phyloP scores from a whole-genome alignment of 2,888 invertebrate species.

The Thymelicus lineola region DNA sequence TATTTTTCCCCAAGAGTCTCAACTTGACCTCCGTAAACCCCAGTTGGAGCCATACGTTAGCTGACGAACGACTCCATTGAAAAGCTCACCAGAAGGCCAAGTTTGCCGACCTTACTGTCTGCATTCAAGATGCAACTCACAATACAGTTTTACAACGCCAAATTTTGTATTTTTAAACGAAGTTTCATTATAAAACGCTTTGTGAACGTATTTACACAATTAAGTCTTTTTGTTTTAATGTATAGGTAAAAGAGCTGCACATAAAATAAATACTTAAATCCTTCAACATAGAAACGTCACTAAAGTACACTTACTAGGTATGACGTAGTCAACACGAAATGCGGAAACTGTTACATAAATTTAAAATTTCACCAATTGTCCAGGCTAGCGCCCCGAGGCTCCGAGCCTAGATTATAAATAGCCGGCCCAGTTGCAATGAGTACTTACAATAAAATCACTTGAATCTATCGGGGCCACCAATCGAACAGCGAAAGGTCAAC shows the following conservation, averaged over 20 bases:
- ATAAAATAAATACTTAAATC: not conserved
- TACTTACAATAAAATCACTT: not conserved
- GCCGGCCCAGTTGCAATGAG: not conserved
- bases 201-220: too few species aligned
- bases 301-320: not conserved
- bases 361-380: not conserved
- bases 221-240: too few species aligned
- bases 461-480: not conserved
- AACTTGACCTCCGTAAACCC: slow-evolving; percentile 36
- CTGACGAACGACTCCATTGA: slow-evolving; percentile 35
- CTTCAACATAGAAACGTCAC: not conserved
- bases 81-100: slow-evolving; percentile 33
- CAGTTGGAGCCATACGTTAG: slow-evolving; percentile 18
- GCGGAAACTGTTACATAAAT: slow-evolving; percentile 5
- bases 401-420: not conserved
- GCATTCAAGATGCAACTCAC: slow-evolving; percentile 16
- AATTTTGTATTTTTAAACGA: slow-evolving; percentile 1
- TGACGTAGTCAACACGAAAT: slow-evolving; percentile 1
- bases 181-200: not conserved
- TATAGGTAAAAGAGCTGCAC: not conserved
- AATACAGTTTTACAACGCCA: slow-evolving; percentile 1
- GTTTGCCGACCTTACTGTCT: slow-evolving; percentile 35
- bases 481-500: slow-evolving; percentile 31
- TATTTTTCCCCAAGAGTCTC: slow-evolving; percentile 34
- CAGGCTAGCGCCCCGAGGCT: not conserved